A percentile compares a stretch with the other conserved stretches of the same genome.
These are phyloP conservation scores for Clarias batrachus DNA, from an alignment of 2,113 vertebrate species.

Conservation along the genomic window DNA sequence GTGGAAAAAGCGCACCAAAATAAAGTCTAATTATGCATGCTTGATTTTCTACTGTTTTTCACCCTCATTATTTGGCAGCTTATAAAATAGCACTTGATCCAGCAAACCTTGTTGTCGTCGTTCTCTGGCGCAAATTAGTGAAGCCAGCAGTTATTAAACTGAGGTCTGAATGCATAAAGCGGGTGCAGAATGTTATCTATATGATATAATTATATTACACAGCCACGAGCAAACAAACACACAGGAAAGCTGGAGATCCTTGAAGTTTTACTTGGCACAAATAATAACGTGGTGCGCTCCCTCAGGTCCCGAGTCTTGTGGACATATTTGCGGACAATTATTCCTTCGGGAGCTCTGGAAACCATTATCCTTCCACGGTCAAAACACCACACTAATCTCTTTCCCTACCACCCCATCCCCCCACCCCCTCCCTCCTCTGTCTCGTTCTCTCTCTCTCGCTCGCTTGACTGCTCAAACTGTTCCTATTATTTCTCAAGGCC, in stretches of 20 bases:
- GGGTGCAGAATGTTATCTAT: neutral
- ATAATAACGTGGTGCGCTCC: conserved; percentile 47
- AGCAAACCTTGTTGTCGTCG: neutral
- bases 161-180: neutral
- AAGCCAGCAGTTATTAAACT: neutral
- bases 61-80: neutral
- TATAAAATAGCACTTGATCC: neutral
- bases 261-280: conserved; percentile 49
- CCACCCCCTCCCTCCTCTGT: conserved; percentile 1
- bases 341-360: conserved; percentile 71
- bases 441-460: conserved; percentile 23
- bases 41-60: neutral
- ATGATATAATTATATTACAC: conserved; percentile 19
- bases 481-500: conserved; percentile 39
- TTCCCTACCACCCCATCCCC: neutral
- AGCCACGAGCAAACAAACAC: conserved; percentile 12
- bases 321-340: conserved; percentile 66
- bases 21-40: neutral
- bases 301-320: conserved; percentile 49
- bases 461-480: conserved; percentile 39
- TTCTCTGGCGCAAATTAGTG: neutral
- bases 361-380: conserved; percentile 64
- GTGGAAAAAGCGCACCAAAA: neutral
- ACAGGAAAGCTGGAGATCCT: conserved; percentile 40
- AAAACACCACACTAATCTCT: conserved; percentile 43